Conservation (phyloP, 1,140 invertebrate species). For the Bombus consobrinus region DNA sequence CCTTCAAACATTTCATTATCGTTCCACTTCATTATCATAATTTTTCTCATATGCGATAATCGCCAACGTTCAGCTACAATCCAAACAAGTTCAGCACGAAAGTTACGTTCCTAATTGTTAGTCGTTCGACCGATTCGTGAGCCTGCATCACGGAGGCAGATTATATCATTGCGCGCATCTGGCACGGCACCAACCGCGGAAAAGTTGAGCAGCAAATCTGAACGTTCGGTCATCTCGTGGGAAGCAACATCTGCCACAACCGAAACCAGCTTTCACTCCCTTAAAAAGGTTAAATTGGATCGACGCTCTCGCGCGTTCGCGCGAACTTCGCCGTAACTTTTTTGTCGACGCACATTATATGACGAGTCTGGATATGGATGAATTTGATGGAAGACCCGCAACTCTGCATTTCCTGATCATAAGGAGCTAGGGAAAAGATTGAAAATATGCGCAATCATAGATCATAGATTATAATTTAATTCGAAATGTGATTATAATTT, state of each 20-base stretch:
- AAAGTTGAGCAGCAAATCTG: conserved; percentile 62
- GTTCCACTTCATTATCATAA: not conserved
- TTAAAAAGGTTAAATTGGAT: conserved; percentile 59
- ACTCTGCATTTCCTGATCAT: not conserved
- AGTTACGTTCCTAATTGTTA: conserved; percentile 23
- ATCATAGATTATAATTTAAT: not conserved
- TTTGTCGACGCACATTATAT: conserved; percentile 40
- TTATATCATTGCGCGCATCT: conserved; percentile 64
- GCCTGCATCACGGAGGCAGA: conserved; percentile 46
- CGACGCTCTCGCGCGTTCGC: conserved; percentile 37
- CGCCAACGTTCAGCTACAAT: not conserved
- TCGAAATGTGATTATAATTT: too few species aligned
- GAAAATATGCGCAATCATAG: not conserved
- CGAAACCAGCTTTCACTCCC: not conserved
- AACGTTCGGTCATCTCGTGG: conserved; percentile 52
- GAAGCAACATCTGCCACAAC: conserved; percentile 65
- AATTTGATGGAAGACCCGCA: conserved; percentile 21
- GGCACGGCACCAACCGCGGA: conserved; percentile 57
- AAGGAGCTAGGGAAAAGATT: accelerated
- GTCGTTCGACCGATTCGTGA: conserved; percentile 19
- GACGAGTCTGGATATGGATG: not conserved
- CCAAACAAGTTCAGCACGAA: not conserved
- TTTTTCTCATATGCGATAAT: not conserved
- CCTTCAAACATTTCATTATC: not conserved
- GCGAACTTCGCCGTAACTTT: conserved; percentile 54